Base-by-base conservation (phyloP, 35 echinoderm and acorn worm species). In the Diadema setosum region DNA sequence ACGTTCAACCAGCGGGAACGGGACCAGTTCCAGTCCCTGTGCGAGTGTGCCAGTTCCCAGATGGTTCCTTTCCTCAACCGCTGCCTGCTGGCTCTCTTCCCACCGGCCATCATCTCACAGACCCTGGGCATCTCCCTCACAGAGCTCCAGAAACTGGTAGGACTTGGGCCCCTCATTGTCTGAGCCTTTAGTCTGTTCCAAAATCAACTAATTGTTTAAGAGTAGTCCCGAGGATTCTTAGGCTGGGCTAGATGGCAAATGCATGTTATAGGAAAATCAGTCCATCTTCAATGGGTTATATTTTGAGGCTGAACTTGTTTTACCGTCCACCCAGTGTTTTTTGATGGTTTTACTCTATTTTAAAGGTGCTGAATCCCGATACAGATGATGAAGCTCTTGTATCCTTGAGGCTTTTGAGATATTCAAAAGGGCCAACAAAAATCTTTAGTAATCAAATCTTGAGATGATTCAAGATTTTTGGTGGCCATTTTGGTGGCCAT, bases 121-220 rank as follows among this genome's bases (percentile, higher is more conserved):
- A 90, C 91, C 17, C 63, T 97, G 18, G 90, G 95, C 5, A 56
- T 97, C 24, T 70, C 87, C 6, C 65, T 93, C 1, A 55, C 87
- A 33, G 95, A 97, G 46, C 48, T 97, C 32, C 87, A 93, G 39
- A 97, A 97, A 90, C 44, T 88, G 90, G 95, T 93, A 80, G 84
- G 84, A 81, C n/a, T n/a, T n/a, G n/a, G 18, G 35, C 6, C 24
- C 2, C 4, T 6, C 7, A 69, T 31, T 20, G 26, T 2, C 26
- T 58, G 0, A 27, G 81, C 5, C 5, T 0, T 2, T 23, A 58
- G 7, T 2, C 9, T 34, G 21, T 9, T n/a, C 21, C 3, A 16
- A 6, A 31, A 5, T 39, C 3, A 11, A n/a, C 16, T 11, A 14
- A 4, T 25, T 40, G 9, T 65, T 32, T 4, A 11, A 21, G 0